These are phyloP conservation scores for Euleptes europaea DNA, from an alignment of 2,113 vertebrate species.

Conservation along the genomic window DNA sequence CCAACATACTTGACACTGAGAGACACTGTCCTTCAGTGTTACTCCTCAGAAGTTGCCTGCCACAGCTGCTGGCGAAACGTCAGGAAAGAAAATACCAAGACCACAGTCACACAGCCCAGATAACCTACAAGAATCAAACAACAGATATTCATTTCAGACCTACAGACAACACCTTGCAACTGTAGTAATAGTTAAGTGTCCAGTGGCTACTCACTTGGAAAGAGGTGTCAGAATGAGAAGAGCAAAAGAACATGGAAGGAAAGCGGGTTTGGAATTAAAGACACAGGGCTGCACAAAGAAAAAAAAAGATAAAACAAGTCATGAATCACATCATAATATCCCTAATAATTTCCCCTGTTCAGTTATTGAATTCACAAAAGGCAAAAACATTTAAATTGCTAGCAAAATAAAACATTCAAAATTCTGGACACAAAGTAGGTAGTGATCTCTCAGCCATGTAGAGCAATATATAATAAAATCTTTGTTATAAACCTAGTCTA, in stretches of 20 bases:
- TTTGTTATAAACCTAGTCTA: neutral
- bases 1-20: too few relatives aligned
- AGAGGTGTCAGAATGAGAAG: neutral
- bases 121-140: too few relatives aligned
- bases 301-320: neutral
- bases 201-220: neutral
- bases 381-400: neutral
- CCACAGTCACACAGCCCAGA: too few relatives aligned
- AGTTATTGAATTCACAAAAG: neutral
- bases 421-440: neutral
- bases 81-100: too few relatives aligned
- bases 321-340: rapidly evolving
- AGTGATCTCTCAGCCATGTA: neutral
- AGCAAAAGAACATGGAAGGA: neutral
- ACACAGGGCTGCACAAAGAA: neutral
- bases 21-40: too few relatives aligned
- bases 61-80: too few relatives aligned
- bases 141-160: conserved; percentile 13
- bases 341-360: neutral
- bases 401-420: neutral
- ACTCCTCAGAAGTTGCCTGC: too few relatives aligned
- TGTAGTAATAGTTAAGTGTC: neutral
- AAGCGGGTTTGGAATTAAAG: neutral
- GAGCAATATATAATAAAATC: neutral
- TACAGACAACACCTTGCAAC: neutral